Base-by-base conservation (phyloP, 2,797 vertebrate genomes). In the Clarias fuscus region DNA sequence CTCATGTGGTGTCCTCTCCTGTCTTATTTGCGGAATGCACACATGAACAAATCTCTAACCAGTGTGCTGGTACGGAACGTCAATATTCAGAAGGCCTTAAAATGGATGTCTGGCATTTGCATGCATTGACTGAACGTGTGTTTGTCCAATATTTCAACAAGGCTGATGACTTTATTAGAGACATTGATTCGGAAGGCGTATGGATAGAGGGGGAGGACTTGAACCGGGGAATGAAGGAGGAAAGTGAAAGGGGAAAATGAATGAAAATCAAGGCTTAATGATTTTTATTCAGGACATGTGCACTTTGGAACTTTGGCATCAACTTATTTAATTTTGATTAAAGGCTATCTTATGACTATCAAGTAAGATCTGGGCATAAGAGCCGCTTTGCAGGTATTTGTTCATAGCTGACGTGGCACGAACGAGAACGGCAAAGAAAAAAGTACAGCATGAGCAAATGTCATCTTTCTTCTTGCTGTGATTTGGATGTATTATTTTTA, bases 61-160 rank as follows among this genome's bases (percentile, higher is more conserved):
- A 62, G 77, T 80, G 87, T 56, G 59, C 64, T 86, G 72, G 61
- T 82, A 85, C 84, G 83, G 68, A 86, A 48, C 4, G 78, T 88
- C 88, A 43, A 90, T 90, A 89, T 89, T 89, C 87, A 87, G 85
- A 90, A 86, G 87, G 85, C 77, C 65, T 86, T 84, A 80, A 88
- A 92, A 92, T 91, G 90, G 92, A 92, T 92, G 91, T 90, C 89
- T 91, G 91, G 89, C 86, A 92, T 93, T 94, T 94, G 90, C 92
- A 92, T 93, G 91, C 90, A 91, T 90, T 92, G 92, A 92, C 91
- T 90, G 91, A 92, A 89, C 86, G 83, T 85, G 87, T 91, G 90
- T 92, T 93, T 91, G 90, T 89, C 90, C 88, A 89, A 93, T 93
- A 93, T 92, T 90, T 92, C 91, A 91, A 90, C 86, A 72, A 89